Evolutionary conservation across 2,888 invertebrate genomes (phyloP).

Genomic region (Pegoplata infirma): DNA sequence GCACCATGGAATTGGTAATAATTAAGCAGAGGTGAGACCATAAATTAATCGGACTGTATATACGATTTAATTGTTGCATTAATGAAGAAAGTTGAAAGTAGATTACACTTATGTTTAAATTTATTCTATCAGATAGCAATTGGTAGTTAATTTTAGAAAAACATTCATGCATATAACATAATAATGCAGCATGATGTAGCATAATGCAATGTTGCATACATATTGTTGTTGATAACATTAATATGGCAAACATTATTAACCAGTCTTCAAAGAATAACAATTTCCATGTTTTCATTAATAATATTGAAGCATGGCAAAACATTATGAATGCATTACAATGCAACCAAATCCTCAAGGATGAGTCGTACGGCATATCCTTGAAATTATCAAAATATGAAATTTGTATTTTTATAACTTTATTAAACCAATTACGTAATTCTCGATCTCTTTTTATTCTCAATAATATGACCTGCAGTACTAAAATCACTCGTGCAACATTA

Average conservation of each 20-base stretch:
- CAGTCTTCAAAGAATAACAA: not conserved
- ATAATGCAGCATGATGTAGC: slow-evolving; percentile 23
- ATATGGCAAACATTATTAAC: not conserved
- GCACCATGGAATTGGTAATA: slow-evolving; percentile 30
- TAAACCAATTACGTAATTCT: not conserved
- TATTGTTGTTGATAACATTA: too few relatives aligned
- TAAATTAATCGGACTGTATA: slow-evolving; percentile 19
- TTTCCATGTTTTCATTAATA: not conserved
- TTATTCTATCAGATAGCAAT: not conserved
- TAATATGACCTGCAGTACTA: not conserved
- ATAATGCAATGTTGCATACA: slow-evolving; percentile 21
- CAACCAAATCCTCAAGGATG: not conserved
- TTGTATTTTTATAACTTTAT: not conserved
- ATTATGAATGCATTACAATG: not conserved
- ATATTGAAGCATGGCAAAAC: too few relatives aligned
- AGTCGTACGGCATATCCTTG: not conserved
- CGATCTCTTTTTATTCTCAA: not conserved
- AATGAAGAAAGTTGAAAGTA: not conserved
- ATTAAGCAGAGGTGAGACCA: slow-evolving; percentile 21
- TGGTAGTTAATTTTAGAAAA: slow-evolving; percentile 22
- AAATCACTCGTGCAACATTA: not conserved
- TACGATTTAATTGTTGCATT: slow-evolving; percentile 10
- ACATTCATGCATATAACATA: slow-evolving; percentile 35
- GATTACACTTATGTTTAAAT: slow-evolving; percentile 22
- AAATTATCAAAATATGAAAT: slow-evolving; percentile 24